These are phyloP conservation scores for Seriola quinqueradiata DNA, from an alignment of 2,113 vertebrate genomes.

Conservation along the genomic window DNA sequence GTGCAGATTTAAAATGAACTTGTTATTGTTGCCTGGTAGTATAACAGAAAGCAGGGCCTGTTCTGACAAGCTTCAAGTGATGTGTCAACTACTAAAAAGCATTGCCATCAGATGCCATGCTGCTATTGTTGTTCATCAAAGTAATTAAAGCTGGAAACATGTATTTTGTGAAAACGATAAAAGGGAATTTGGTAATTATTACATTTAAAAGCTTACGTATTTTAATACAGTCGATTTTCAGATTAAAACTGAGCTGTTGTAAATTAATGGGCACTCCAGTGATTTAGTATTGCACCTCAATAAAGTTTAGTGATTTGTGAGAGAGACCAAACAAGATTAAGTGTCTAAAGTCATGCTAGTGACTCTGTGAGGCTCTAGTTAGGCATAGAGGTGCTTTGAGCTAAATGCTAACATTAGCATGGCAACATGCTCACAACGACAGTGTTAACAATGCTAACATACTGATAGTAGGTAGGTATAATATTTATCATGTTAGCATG, in stretches of 20 bases:
- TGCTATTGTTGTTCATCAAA: slow-evolving; percentile 4
- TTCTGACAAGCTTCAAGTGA: background rate
- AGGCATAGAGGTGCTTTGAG: too few relatives aligned
- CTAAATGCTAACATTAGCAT: too few relatives aligned
- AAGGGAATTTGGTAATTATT: background rate
- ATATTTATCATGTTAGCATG: too few relatives aligned
- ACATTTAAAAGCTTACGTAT: background rate
- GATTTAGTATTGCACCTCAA: background rate
- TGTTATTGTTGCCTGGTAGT: background rate
- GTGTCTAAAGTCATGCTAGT: background rate
- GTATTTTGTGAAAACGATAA: background rate
- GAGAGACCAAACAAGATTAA: background rate
- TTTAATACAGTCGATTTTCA: background rate
- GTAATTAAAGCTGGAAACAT: slow-evolving; percentile 4
- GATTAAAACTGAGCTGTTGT: background rate
- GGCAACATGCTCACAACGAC: too few relatives aligned
- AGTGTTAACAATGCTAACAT: too few relatives aligned
- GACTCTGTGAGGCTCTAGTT: too few relatives aligned
- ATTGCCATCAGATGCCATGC: background rate
- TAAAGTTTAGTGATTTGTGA: background rate
- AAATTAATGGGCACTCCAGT: background rate
- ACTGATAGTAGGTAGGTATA: too few relatives aligned
- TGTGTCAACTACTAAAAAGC: too few relatives aligned
- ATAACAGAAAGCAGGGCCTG: background rate
- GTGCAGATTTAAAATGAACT: background rate